Base-by-base conservation (phyloP, 2,113 vertebrate species). In the Martes martes region DNA sequence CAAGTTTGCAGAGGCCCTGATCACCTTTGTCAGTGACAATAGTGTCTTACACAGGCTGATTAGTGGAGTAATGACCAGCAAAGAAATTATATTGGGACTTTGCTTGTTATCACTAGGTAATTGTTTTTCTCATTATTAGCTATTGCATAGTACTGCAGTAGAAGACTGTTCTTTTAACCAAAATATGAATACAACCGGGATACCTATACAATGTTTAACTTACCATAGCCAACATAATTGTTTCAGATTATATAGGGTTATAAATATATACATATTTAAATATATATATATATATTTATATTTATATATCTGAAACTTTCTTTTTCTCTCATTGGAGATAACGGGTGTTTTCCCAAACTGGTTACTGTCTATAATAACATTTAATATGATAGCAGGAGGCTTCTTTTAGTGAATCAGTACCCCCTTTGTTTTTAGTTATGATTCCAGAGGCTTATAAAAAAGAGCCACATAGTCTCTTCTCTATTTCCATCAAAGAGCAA, bases 21-120 rank as follows among this genome's bases (percentile, higher is more conserved):
- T 99, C 99, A 99, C 99, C 96, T 99, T 99, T 98, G 99, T 99
- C 98, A 99, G 99, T 95, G 99, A 99, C 98, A 99, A 99, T 99
- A 99, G 99, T 98, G 99, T 99, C 98, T 99, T 99, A 99, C 99
- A 99, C 98, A 99, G 99, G 86, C 99, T 99, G 98, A 99, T 99
- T 98, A 99, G 99, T 96, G 99, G 99, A 97, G 99, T 99, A 97
- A 99, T 99, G 97, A 99, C 99, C 99, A 99, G 99, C 98, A 99
- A 99, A 99, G 99, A 99, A 98, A 99, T 99, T 99, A 99, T 99
- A 99, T 99, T 99, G 97, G 99, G 99, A 98, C 99, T 99, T 98
- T 99, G 99, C 98, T 99, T 99, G 93, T 99, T 99, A 85, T 99
- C 99, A 96, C 99, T 99, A 99, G 99, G 99, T 99, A 99, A 99